These are phyloP conservation scores for Melozone crissalis DNA, from an alignment of 2,113 vertebrate species.

Conservation along the genomic window DNA sequence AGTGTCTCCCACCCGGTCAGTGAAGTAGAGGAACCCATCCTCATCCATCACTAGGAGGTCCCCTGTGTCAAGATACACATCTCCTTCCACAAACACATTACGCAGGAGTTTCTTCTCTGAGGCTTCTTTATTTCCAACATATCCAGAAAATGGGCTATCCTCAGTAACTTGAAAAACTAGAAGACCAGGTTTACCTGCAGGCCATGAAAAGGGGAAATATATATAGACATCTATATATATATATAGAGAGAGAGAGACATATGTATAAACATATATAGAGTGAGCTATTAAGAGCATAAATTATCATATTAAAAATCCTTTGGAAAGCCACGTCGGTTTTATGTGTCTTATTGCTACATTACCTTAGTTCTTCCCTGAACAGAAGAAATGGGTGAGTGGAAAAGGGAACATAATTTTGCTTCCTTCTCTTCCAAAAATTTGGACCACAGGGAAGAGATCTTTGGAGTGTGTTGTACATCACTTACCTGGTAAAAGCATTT, in stretches of 20 bases:
- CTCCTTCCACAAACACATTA: constrained; percentile 15
- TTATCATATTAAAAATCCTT: neutral
- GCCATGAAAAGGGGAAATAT: neutral
- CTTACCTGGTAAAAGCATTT: neutral
- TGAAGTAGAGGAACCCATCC: constrained; percentile 79
- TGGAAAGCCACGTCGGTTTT: neutral
- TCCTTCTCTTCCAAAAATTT: neutral
- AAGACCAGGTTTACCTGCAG: constrained; percentile 24
- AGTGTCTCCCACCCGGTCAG: constrained; percentile 79
- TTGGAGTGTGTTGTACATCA: neutral
- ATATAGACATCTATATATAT: neutral
- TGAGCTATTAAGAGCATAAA: neutral
- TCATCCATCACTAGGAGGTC: constrained; percentile 76
- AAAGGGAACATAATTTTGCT: neutral
- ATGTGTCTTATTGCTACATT: neutral
- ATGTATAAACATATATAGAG: neutral
- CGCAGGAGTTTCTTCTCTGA: constrained; percentile 26
- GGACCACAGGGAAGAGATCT: neutral
- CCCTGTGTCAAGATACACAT: constrained; percentile 74
- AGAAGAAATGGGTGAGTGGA: neutral
- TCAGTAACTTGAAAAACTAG: neutral
- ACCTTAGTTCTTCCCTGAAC: neutral
- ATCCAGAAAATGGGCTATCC: neutral
- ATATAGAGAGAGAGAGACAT: no score
- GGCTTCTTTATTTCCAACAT: neutral